Evolutionary conservation across 2,797 vertebrate genomes (phyloP), one percentile per base, ranked within the genome.

Genomic region (Heterohyrax brucei): DNA sequence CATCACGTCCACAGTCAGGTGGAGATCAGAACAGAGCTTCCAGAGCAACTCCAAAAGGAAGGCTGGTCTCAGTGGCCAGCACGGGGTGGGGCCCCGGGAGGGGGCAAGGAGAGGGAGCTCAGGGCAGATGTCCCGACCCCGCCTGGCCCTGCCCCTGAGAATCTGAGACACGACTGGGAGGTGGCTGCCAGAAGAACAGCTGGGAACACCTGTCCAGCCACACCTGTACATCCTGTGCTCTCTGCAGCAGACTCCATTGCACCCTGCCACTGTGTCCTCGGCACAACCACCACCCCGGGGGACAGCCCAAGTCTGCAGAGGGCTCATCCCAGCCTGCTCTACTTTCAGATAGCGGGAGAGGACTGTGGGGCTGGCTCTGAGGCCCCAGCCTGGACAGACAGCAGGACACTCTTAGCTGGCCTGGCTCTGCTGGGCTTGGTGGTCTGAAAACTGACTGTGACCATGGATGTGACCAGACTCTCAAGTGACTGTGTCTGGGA

Each of bases 1-100:
- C 95, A 70, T 97, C 95, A 59, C 13, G 80, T 72, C 80, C 56
- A 26, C 66, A 61, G 96, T 93, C 96, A 97, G 98, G 93, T 9
- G 4, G 7, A 95, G 96, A 97, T 96, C 46, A 94, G 95, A 86
- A 96, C 26, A 44, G 81, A 21, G 53, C 0, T 33, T 79, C 59
- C 6, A 18, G 56, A 3, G 62, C 30, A 19, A 7, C 64, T 33
- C 1, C 0, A 48, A 68, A 33, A 10, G 33, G 39, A 19, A 14
- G 19, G 53, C 12, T 79, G 6, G 0, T 19, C 77, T 44, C 3
- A 5, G 24, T 44, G 64, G 21, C 30, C 44, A 50, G 59, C 33
- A 24, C 7, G 0, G 7, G 18, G 7, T 1, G 0, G 44, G 66
- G 77, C 1, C 53, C 53, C 10, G 13, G 53, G 18, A 13, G 1